These are phyloP conservation scores for Andrena hattorfiana DNA, from an alignment of 2,888 invertebrate species.

Conservation along the genomic window DNA sequence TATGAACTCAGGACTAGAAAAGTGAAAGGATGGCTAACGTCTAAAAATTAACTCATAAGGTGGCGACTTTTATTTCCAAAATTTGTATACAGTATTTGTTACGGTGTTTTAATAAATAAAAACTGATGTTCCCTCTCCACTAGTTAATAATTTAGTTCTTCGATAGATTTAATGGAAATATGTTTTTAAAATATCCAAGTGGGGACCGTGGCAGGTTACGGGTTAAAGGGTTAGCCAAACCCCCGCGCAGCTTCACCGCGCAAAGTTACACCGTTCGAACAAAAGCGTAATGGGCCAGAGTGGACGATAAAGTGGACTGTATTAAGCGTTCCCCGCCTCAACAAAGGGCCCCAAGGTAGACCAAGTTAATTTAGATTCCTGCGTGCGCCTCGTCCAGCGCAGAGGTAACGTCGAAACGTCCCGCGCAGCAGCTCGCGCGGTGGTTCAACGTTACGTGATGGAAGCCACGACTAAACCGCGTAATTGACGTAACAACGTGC, in stretches of 20 bases:
- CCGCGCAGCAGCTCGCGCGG: constrained; percentile 23
- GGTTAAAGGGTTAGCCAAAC: no score
- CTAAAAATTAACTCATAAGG: no score
- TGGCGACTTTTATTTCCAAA: no score
- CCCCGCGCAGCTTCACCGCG: neutral
- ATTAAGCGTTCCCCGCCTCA: neutral
- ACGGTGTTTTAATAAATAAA: no score
- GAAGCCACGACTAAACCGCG: constrained; percentile 54
- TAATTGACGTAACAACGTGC: constrained; percentile 67
- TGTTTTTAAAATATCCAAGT: no score
- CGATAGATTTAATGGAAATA: no score
- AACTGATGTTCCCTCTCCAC: no score
- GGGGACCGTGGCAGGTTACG: no score
- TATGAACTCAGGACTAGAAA: no score
- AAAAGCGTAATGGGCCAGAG: neutral
- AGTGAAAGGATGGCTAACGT: no score
- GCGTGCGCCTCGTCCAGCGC: constrained; percentile 37
- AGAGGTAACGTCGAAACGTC: constrained; percentile 46
- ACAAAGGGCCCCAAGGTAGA: constrained; percentile 13
- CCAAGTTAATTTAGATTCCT: constrained; percentile 54
- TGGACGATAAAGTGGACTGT: neutral
- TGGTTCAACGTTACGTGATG: constrained; percentile 53
- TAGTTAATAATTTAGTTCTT: no score
- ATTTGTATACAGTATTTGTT: no score
- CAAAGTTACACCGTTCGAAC: constrained; percentile 5